phyloP scores from a whole-genome alignment of 2,888 invertebrate species.

The Acrobasis consociella region DNA sequence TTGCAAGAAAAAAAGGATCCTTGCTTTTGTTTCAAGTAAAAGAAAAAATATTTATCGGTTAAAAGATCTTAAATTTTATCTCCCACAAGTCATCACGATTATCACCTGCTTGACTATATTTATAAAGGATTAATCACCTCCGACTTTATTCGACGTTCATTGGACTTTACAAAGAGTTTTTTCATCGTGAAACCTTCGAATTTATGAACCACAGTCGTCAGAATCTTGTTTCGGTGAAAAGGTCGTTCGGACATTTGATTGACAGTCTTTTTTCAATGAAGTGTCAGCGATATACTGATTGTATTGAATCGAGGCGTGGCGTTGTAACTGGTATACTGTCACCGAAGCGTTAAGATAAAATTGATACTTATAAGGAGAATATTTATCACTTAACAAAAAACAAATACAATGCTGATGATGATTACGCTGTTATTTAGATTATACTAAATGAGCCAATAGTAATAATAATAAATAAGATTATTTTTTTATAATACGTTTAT shows the following conservation, averaged over 20 bases:
- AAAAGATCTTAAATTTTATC: slow-evolving; percentile 6
- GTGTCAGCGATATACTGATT: slow-evolving; percentile 38
- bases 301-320: slow-evolving; percentile 37
- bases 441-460: too few species aligned
- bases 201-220: slow-evolving; percentile 26
- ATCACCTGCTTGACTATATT: slow-evolving; percentile 32
- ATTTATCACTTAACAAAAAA: too few species aligned
- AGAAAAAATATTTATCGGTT: neutral
- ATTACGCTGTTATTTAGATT: too few species aligned
- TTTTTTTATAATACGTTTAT: too few species aligned
- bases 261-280: slow-evolving; percentile 48
- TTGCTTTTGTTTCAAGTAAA: neutral
- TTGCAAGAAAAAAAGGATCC: too few species aligned
- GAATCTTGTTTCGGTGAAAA: slow-evolving; percentile 36
- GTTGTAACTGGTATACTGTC: slow-evolving; percentile 33
- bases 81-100: slow-evolving; percentile 2
- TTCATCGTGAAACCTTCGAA: slow-evolving; percentile 25
- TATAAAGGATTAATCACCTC: slow-evolving; percentile 30
- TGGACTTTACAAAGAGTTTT: slow-evolving; percentile 20
- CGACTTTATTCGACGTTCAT: slow-evolving; percentile 22
- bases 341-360: neutral
- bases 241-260: slow-evolving; percentile 43
- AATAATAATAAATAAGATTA: too few species aligned
- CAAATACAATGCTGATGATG: too few species aligned
- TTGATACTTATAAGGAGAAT: too few species aligned